Percentiles rank a stretch among this genome's conserved stretches.
These are phyloP conservation scores for Stictocephala bisonia DNA, from an alignment of 2,888 invertebrate genomes.

Conservation along the genomic window DNA sequence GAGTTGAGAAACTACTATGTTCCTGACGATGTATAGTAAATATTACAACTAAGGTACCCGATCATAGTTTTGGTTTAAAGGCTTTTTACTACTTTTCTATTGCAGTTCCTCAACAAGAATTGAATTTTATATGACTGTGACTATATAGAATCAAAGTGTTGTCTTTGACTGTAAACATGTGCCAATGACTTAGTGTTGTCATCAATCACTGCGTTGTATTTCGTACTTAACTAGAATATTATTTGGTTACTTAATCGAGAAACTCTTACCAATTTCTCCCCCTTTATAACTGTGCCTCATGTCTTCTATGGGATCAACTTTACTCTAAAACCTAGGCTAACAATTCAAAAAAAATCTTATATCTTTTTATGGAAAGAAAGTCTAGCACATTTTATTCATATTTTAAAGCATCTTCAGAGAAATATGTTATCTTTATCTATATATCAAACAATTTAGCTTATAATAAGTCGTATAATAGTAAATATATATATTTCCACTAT, in stretches of 20 bases:
- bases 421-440: constrained; percentile 43
- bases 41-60: neutral
- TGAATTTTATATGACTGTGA: neutral
- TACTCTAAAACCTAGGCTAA: constrained; percentile 47
- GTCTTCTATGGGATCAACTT: constrained; percentile 48
- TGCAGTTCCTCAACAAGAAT: constrained; percentile 17
- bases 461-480: constrained; percentile 42
- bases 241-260: constrained; percentile 8
- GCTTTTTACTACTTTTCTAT: neutral
- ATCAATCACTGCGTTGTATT: constrained; percentile 7
- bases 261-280: constrained; percentile 24
- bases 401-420: constrained; percentile 44
- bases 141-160: neutral
- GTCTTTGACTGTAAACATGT: constrained; percentile 26
- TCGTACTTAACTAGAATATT: constrained; percentile 10
- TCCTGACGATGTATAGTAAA: constrained; percentile 1
- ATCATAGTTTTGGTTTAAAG: neutral
- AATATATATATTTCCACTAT: constrained; percentile 46
- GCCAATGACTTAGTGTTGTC: constrained; percentile 19
- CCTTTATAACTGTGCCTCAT: constrained; percentile 45
- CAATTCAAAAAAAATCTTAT: constrained; percentile 6
- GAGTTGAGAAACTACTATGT: no score
- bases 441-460: constrained; percentile 43
- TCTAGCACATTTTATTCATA: constrained; percentile 37
- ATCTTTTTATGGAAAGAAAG: constrained; percentile 39